phyloP scores from a whole-genome alignment of 2,888 invertebrate genomes.

The Drosophila buzzatii region DNA sequence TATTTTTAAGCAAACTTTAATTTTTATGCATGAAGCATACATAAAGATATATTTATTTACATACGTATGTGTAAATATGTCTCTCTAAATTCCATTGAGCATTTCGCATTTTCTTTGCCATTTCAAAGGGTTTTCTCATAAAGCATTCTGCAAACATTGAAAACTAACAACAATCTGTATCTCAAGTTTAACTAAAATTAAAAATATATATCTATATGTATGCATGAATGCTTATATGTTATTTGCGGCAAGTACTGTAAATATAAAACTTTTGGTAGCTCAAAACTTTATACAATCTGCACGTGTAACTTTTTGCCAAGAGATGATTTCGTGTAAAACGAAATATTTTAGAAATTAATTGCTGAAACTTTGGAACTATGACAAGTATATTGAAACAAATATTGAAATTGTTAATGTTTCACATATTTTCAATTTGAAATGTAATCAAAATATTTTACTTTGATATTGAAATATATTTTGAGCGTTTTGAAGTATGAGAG shows the following conservation, averaged over 20 bases:
- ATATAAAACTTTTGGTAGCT: slow-evolving; percentile 1
- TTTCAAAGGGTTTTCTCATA: slow-evolving; percentile 9
- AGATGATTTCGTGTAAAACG: neutral
- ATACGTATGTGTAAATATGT: neutral
- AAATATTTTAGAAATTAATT: neutral
- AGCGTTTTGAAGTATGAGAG: too few species aligned
- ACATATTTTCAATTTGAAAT: too few species aligned
- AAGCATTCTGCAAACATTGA: slow-evolving; percentile 11
- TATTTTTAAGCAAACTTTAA: neutral
- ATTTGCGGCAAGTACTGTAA: slow-evolving; percentile 3
- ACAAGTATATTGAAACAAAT: neutral
- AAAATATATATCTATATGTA: neutral
- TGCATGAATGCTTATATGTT: neutral
- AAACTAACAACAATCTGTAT: slow-evolving; percentile 3
- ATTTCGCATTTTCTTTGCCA: neutral
- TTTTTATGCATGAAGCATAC: neutral
- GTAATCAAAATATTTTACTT: too few species aligned
- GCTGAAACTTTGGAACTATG: neutral
- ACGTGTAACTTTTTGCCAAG: neutral
- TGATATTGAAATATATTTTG: too few species aligned
- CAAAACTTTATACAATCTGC: slow-evolving; percentile 5
- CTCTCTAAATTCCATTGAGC: neutral
- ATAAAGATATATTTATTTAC: neutral
- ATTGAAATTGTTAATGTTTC: neutral
- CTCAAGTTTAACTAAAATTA: slow-evolving; percentile 6